Conservation (phyloP, 2,888 invertebrate genomes). For the Cantharis lateralis region DNA sequence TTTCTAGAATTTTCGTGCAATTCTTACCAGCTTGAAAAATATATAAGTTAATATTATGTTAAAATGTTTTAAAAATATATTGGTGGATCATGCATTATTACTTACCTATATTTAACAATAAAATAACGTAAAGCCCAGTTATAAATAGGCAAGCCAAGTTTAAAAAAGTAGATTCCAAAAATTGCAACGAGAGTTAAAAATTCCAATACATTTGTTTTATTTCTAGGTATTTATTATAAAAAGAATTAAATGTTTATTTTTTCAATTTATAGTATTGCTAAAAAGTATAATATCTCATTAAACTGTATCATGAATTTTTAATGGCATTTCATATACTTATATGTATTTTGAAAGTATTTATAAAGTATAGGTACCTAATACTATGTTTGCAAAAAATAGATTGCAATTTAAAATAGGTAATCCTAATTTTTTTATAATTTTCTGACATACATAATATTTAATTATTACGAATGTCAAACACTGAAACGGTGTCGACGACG, state of each 20-base stretch:
- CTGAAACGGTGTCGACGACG: no score
- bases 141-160: neutral
- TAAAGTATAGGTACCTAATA: no score
- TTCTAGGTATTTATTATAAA: neutral
- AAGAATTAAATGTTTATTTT: neutral
- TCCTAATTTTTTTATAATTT: no score
- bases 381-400: no score
- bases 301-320: no score
- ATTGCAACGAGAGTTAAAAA: neutral
- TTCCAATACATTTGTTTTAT: neutral
- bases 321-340: no score
- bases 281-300: no score
- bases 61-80: neutral
- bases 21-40: neutral
- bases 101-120: neutral
- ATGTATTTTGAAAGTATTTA: no score
- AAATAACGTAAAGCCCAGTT: neutral
- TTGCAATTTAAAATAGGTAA: no score
- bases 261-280: neutral
- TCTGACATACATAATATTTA: no score
- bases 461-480: no score
- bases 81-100: neutral
- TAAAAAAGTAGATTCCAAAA: neutral
- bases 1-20: neutral
- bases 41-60: neutral